Percentiles rank a stretch among this genome's conserved stretches.
phyloP scores from a whole-genome alignment of 1,140 invertebrate genomes.

The Heliconius himera region DNA sequence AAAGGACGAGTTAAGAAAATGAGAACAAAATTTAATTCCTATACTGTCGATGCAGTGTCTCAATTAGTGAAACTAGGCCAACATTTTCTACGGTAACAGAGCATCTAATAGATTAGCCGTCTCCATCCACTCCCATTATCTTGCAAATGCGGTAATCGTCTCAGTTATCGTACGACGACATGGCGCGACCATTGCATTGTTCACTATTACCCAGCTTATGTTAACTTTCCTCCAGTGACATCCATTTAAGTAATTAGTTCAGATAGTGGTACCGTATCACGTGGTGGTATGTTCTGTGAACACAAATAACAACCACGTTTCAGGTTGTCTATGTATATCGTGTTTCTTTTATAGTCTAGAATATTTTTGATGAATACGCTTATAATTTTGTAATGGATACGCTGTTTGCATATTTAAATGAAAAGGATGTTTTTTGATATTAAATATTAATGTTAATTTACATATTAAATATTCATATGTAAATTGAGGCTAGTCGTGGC shows the following conservation, averaged over 20 bases:
- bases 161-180: conserved; percentile 57
- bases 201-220: conserved; percentile 38
- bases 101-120: conserved; percentile 47
- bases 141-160: conserved; percentile 56
- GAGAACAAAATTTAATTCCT: neutral
- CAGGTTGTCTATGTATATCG: neutral
- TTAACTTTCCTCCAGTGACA: conserved; percentile 38
- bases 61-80: conserved; percentile 47
- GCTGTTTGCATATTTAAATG: neutral
- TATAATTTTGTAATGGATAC: neutral
- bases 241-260: conserved; percentile 37
- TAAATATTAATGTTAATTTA: neutral
- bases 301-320: neutral
- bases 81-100: conserved; percentile 37
- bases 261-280: neutral
- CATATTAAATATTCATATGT: neutral
- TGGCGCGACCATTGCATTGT: conserved; percentile 30
- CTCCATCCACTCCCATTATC: conserved; percentile 55
- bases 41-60: neutral
- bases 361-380: neutral
- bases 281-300: neutral
- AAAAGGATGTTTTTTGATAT: neutral
- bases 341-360: neutral
- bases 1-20: neutral
- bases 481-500: neutral